These are phyloP conservation scores for Streptopelia turtur DNA, from an alignment of 2,797 vertebrate genomes.

Conservation along the genomic window DNA sequence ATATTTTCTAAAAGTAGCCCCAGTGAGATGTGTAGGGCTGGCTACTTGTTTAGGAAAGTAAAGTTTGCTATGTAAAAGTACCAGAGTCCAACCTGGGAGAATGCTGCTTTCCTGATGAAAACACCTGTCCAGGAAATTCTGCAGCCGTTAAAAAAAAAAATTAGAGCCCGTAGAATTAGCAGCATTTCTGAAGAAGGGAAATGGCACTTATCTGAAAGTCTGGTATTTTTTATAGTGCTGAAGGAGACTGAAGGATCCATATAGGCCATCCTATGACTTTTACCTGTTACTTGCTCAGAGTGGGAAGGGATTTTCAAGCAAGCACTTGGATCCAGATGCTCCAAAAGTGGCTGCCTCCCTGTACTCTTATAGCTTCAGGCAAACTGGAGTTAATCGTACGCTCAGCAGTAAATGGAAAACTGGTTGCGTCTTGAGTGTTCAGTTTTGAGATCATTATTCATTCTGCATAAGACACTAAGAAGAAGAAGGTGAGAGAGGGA, in stretches of 20 bases:
- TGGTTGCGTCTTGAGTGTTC: neutral
- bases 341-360: neutral
- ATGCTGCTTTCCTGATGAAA: neutral
- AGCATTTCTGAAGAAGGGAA: neutral
- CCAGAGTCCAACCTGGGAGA: neutral
- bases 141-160: neutral
- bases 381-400: neutral
- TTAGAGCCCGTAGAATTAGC: rapidly evolving
- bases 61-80: neutral
- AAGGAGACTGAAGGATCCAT: neutral
- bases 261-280: neutral
- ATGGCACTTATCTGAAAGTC: neutral
- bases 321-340: neutral
- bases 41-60: neutral
- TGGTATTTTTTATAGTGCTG: neutral
- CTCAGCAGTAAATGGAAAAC: neutral
- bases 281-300: neutral
- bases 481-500: neutral
- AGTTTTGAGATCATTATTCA: neutral
- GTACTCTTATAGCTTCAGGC: neutral
- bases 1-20: neutral
- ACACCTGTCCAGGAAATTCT: neutral
- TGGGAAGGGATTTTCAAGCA: neutral
- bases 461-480: neutral
- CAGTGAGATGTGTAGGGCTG: neutral